phyloP scores from a whole-genome alignment of 2,113 vertebrate species.

The Brienomyrus longianalis region DNA sequence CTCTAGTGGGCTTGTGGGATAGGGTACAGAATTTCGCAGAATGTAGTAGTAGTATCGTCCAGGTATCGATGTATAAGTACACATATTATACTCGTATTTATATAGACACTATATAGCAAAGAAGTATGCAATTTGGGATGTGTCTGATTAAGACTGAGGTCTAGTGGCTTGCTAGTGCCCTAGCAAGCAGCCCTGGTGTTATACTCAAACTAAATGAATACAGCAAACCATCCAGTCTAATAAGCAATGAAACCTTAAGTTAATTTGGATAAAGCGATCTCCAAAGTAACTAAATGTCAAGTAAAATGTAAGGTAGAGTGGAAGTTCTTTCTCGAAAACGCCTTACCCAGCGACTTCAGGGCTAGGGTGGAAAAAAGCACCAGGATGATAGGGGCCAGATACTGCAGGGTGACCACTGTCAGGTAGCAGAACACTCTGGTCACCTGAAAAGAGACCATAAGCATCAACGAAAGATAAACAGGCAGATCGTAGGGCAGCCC shows the following conservation, averaged over 20 bases:
- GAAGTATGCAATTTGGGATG: neutral
- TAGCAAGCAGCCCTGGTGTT: neutral
- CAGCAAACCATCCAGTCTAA: neutral
- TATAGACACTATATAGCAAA: neutral
- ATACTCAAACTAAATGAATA: neutral
- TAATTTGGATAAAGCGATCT: neutral
- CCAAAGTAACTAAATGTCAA: neutral
- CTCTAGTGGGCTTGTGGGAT: neutral
- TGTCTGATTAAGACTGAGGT: neutral
- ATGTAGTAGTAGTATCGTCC: neutral
- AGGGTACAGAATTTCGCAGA: neutral
- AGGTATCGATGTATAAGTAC: too few relatives aligned
- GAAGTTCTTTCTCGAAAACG: neutral
- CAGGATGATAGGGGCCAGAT: constrained; percentile 78
- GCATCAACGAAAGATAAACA: neutral
- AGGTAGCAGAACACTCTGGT: constrained; percentile 87
- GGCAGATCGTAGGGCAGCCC: neutral
- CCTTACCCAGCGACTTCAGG: constrained; percentile 79
- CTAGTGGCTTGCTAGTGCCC: neutral
- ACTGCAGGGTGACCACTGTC: constrained; percentile 83
- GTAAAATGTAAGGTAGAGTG: neutral
- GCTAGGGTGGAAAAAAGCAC: constrained; percentile 77
- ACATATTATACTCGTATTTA: neutral
- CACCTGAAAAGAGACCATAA: constrained; percentile 57
- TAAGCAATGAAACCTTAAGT: neutral